Percentiles rank a stretch among this genome's conserved stretches.
Conservation (phyloP, 2,797 vertebrate species). For the Dallia pectoralis region DNA sequence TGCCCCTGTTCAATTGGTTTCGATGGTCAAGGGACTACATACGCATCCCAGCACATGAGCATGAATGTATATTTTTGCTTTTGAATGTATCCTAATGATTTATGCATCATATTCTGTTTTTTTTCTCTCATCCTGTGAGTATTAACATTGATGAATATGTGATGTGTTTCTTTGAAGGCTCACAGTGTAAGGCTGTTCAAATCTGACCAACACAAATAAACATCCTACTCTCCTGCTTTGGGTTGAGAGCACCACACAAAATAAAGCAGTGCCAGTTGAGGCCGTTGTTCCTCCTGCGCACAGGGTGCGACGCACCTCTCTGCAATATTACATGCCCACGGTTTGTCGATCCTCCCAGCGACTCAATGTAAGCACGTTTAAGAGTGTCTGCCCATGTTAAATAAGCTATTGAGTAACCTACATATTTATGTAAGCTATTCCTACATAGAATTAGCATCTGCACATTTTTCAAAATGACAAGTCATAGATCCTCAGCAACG, state of each 20-base stretch:
- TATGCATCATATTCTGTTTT: slow-evolving; percentile 66
- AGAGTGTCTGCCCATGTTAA: slow-evolving; percentile 7
- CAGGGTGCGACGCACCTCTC: slow-evolving; percentile 47
- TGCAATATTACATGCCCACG: slow-evolving; percentile 33
- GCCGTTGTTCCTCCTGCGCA: slow-evolving; percentile 26
- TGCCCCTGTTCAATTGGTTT: slow-evolving; percentile 36
- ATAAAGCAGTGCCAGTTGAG: slow-evolving; percentile 49
- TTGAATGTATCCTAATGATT: slow-evolving; percentile 67
- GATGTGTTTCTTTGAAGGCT: slow-evolving; percentile 63
- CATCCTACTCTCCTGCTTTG: slow-evolving; percentile 65
- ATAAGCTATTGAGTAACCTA: neutral
- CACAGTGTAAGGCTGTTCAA: slow-evolving; percentile 62
- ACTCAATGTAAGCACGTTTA: slow-evolving; percentile 50
- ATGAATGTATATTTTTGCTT: slow-evolving; percentile 55
- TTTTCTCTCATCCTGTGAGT: slow-evolving; percentile 63
- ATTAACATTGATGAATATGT: slow-evolving; percentile 69
- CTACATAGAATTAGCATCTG: neutral
- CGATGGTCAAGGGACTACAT: slow-evolving; percentile 56
- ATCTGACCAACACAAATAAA: slow-evolving; percentile 69
- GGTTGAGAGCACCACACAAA: slow-evolving; percentile 29
- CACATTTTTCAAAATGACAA: neutral
- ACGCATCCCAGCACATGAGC: slow-evolving; percentile 43
- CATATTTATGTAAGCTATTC: neutral
- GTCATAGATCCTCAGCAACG: neutral
- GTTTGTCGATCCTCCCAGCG: slow-evolving; percentile 19